phyloP scores from a whole-genome alignment of 1,140 invertebrate species.

The Monochamus saltuarius region DNA sequence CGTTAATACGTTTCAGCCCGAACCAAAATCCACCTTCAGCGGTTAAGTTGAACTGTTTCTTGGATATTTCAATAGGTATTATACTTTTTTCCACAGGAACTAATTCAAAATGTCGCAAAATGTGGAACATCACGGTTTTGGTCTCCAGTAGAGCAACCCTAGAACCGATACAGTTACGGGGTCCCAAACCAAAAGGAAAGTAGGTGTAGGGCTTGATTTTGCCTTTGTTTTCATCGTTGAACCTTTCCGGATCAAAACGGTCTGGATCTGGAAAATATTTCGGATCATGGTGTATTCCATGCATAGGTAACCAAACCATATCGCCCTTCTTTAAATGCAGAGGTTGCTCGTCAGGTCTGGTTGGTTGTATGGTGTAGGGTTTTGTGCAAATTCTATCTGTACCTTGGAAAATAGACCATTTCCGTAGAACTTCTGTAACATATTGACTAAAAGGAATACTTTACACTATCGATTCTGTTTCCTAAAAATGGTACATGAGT shows the following conservation, averaged over 20 bases:
- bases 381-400: constrained; percentile 53
- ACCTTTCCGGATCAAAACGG: constrained; percentile 54
- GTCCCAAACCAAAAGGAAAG: constrained; percentile 57
- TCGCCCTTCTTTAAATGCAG: constrained; percentile 22
- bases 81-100: constrained; percentile 36
- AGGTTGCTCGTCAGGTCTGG: constrained; percentile 16
- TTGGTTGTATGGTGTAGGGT: constrained; percentile 46
- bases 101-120: constrained; percentile 42
- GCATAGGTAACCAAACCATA: constrained; percentile 33
- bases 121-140: constrained; percentile 43
- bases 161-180: constrained; percentile 52
- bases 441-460: no score
- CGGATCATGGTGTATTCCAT: constrained; percentile 42
- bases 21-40: no score
- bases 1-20: no score
- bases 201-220: constrained; percentile 48
- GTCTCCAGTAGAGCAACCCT: constrained; percentile 40
- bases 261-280: constrained; percentile 50
- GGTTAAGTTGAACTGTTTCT: no score
- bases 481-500: no score
- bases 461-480: no score
- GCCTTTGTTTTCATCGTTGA: constrained; percentile 48
- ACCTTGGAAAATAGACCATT: constrained; percentile 55
- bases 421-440: constrained; percentile 56
- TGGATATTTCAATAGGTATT: constrained; percentile 27